Evolutionary conservation across 2,888 invertebrate genomes (phyloP), one percentile per base, ranked within the genome.

Genomic region (Andrena marginata): DNA sequence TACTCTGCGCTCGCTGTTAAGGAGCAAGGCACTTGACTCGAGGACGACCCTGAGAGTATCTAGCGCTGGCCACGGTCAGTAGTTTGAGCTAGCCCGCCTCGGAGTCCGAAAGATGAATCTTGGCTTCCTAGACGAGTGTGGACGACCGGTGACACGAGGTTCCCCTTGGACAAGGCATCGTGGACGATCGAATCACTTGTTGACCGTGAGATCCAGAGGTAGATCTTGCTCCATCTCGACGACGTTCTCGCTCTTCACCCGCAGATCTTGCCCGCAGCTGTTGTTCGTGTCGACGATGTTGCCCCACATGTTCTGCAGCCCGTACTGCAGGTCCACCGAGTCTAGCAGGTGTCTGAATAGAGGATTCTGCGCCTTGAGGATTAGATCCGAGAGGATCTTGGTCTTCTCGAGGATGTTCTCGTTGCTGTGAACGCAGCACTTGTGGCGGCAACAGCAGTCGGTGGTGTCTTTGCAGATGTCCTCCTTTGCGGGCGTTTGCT

Each of bases 161-260:
- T 20, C 13, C 29, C 2, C 26, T 20, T 10, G 13, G 16, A 10
- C 23, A 20, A 20, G 16, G 13, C 54, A 3, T 20, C 26, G n/a
- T 10, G 56, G 7, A 64, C 6, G 13, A 8, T 6, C 7, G 0
- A 33, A 7, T 92, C 90, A 94, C 80, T 94, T 94, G 77, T 93
- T 94, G 90, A 94, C 91, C 79, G 92, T 95, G 88, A 94, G 89
- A 80, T 94, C 94, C 68, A 94, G 87, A 7, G 94, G 94, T 70
- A 94, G 87, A 82, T 94, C 94, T 85, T 95, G 94, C 77, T 94
- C 94, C 91, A 94, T 93, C 26, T 94, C 94, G 6, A 91, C 91
- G 20, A 91, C 90, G 65, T 88, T 91, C 59, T 94, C 94, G 70
- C 93, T 94, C 81, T 95, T 95, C 23, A 95, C 94, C 77, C 93